Base-by-base conservation (phyloP, 1,140 invertebrate genomes). In the Grapholita molesta region DNA sequence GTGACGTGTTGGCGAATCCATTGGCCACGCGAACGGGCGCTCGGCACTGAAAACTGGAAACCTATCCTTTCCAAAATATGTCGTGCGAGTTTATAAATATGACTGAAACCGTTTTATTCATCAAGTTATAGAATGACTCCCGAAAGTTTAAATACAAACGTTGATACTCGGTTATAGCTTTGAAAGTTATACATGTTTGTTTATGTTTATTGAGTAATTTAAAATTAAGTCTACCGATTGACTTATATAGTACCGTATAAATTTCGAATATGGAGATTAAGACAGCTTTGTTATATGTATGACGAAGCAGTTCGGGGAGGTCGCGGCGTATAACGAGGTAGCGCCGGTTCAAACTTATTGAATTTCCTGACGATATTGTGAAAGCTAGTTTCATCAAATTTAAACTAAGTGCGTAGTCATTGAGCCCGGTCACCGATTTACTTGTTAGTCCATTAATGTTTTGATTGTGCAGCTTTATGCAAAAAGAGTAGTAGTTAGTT, bases 321-420 rank as follows among this genome's bases (percentile, higher is more conserved):
- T 71, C 48, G n/a, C n/a, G 64, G 6, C 42, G 42, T 21, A 48
- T 48, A 48, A 48, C 66, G 70, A 67, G 69, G 48, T 64, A 66
- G 33, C 55, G 18, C 64, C 61, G 23, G 48, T 68, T 71, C 73
- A 74, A 70, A 68, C 71, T 80, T 80, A 80, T 77, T 73, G 69
- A 80, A 80, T 79, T 80, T 80, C 78, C 76, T n/a, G 65, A 71
- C 42, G 32, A 69, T 65, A 66, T 61, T 53, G 61, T 69, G 52
- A 73, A 73, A 74, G 65, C 64, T 70, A 67, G 55, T 67, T 74
- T 72, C 70, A 74, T 77, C 70, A 76, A 74, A 74, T 75, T 78
- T 61, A 28, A 25, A 15, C 24, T 61, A 30, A n/a, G 15, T 28
- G 25, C 55, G 5, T 61, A 18, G 42, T 48, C 42, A 48, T 48